Evolutionary conservation across 1,140 invertebrate species (phyloP).

Genomic region (Bicyclus anynana): DNA sequence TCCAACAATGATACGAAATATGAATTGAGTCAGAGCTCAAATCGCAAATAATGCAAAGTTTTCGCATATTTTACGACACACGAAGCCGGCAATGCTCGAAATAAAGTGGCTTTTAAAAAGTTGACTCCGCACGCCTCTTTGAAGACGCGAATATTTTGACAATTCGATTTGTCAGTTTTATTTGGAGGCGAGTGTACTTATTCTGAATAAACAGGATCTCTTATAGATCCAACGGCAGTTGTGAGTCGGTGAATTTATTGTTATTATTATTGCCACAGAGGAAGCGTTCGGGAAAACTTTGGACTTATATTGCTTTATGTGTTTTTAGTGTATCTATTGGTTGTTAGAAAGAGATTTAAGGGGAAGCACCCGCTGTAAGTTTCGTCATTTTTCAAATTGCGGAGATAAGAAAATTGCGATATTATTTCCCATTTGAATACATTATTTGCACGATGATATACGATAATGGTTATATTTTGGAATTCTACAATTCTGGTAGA

Average conservation of each 20-base stretch:
- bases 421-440: not conserved
- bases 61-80: not conserved
- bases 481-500: no score
- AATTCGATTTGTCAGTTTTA: constrained; percentile 1
- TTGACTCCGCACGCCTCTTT: not conserved
- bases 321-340: constrained; percentile 47
- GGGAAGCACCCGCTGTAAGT: constrained; percentile 28
- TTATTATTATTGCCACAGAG: constrained; percentile 62
- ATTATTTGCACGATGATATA: not conserved
- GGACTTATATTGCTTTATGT: constrained; percentile 51
- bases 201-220: constrained; percentile 36
- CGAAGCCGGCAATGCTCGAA: not conserved
- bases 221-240: constrained; percentile 25
- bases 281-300: constrained; percentile 50
- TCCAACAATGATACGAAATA: no score
- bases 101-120: constrained; percentile 4
- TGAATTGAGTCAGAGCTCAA: no score
- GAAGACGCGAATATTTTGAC: constrained; percentile 4
- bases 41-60: not conserved
- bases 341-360: constrained; percentile 56
- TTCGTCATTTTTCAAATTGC: constrained; percentile 23
- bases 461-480: not conserved
- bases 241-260: constrained; percentile 45
- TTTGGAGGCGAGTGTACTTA: constrained; percentile 11
- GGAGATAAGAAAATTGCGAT: constrained; percentile 3